Evolutionary conservation across 2,888 invertebrate species (phyloP), one percentile per base, ranked within the genome.

Genomic region (Cerastis leucographa): DNA sequence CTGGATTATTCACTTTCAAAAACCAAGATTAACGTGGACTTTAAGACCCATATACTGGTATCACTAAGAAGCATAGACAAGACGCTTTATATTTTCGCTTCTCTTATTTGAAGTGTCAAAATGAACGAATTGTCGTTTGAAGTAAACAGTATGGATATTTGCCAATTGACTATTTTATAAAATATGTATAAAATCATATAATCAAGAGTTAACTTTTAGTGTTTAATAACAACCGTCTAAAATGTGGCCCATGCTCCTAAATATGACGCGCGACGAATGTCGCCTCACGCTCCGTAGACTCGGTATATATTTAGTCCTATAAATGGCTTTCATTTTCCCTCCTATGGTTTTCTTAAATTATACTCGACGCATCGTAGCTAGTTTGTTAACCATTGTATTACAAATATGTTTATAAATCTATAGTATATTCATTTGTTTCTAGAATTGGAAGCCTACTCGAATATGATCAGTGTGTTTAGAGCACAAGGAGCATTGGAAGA

Each of bases 401-500:
- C 79, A 76, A 81, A 85, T 88, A 86, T 83, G 67, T 61, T 81
- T 79, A 86, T 70, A 89, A 86, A 88, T 86, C 79, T 76, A 88
- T 81, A 78, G 81, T 80, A 83, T 84, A 88, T 90, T 92, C 89
- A 86, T 93, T 93, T 94, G 91, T 91, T 97, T 97, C 76, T 94
- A 99, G 99, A 99, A 97, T 96, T 99, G 94, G 99, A 99, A 96
- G 99, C 99, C 87, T 99, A 99, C 97, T 98, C 98, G 90, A 98
- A 98, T 94, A 97, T 99, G 94, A 98, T 99, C 80, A 98, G 98
- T 92, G 99, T 98, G 89, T 97, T 99, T 93, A 97, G 99, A 95
- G 99, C 99, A 90, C 99, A 99, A 97, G 99, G 99, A 87, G 97
- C 98, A 91, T 97, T 99, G 80, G 98, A 97, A 93, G 97, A 98